Base-by-base conservation (phyloP, 1,140 invertebrate species). In the Ips typographus region DNA sequence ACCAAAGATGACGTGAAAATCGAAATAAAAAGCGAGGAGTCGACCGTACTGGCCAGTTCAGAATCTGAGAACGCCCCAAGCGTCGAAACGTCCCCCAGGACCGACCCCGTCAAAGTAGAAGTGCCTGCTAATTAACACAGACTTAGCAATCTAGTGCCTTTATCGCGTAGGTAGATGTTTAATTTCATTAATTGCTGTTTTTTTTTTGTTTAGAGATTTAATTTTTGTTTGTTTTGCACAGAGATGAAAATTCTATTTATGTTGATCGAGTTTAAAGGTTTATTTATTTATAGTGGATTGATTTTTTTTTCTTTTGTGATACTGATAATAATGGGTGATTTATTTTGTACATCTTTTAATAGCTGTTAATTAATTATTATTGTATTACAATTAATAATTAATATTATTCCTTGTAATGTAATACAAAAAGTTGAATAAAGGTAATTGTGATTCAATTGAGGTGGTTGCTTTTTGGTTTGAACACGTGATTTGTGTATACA, bases 241-340 rank as follows among this genome's bases (percentile, higher is more conserved):
- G 40, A 42, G 36, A 52, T 52, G 55, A 8, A 49, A 63, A 51
- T 62, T 61, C 56, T 61, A 43, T 40, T 61, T 68, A 44, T 41
- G 37, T 59, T 58, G 53, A 63, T 42, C 57, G 52, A 60, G 62
- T 69, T 38, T 40, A 63, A 49, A 55, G 44, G 49, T 55, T 69
- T 69, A 58, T 51, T 64, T 22, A 55, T 69, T 69, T 51, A 69
- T 52, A 69, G 57, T 69, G 55, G 43, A 44, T 63, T 69, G 42
- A 36, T 63, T 62, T 69, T 57, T 63, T 40, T 62, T 53, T 52
- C 36, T 40, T 60, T 44, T 68, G 42, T 60, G 47, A 57, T 66
- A 57, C 57, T 68, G 61, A 69, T 69, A 69, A 69, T 69, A 64
- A 64, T 49, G 61, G 67, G 67, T 69, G 51, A 69, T 58, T 64